Base-by-base conservation (phyloP, 2,888 invertebrate species). In the Notodonta ziczac region DNA sequence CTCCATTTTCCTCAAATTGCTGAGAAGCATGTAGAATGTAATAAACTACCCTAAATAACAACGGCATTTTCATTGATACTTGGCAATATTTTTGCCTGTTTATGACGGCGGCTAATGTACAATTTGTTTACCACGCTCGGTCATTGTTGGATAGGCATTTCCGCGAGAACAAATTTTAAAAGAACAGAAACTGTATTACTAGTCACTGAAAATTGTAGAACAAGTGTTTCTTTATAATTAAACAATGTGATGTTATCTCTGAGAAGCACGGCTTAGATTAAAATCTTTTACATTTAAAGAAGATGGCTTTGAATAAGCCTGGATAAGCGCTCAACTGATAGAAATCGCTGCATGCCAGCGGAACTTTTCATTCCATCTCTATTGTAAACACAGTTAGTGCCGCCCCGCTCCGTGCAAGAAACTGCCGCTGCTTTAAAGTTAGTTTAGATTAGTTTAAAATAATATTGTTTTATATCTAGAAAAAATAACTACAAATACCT, bases 291-390 rank as follows among this genome's bases (percentile, higher is more conserved):
- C 76, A 75, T 77, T 76, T 76, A 78, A 78, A 76, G 76, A 69
- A 77, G 66, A 65, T 69, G 57, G 63, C 70, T 74, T 77, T 82
- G 76, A 81, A 84, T 56, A 71, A 76, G 79, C 72, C 73, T 62
- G 71, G 73, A 76, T 72, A 76, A 81, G 61, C 74, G 69, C 68
- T 65, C 66, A 67, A 65, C 74, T 77, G 83, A 86, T 86, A 81
- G 76, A 61, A 77, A 85, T 85, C 82, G 66, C 69, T 61, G 68
- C 62, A 67, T 63, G 60, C 68, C 73, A 80, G 80, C 80, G 58
- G 72, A 79, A 81, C 77, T 79, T 83, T 78, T 76, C 24, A 82
- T 81, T 81, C 69, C 63, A 73, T 80, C 70, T 80, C 75, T 76
- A 74, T 80, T 79, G 73, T 73, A 60, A 61, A 59, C 63, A 55